These are phyloP conservation scores for Phaedon cochleariae DNA, from an alignment of 2,888 invertebrate species.

Conservation along the genomic window DNA sequence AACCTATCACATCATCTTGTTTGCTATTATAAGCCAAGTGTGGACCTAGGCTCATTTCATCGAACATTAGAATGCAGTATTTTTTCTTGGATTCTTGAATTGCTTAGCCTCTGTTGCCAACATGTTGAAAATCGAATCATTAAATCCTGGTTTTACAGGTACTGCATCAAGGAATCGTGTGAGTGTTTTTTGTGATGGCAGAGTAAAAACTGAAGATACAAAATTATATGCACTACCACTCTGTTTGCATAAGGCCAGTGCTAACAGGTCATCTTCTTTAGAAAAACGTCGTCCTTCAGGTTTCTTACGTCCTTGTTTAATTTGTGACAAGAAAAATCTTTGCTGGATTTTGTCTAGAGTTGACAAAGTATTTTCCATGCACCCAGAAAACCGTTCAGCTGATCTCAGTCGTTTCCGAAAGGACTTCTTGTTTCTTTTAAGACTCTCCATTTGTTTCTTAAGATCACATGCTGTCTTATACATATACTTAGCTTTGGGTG, in stretches of 20 bases:
- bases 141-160: constrained; percentile 32
- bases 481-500: not conserved
- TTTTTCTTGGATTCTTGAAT: constrained; percentile 20
- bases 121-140: constrained; percentile 28
- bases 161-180: constrained; percentile 35
- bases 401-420: not conserved
- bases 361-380: not conserved
- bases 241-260: constrained; percentile 36
- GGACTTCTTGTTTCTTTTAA: not conserved
- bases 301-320: no score
- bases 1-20: constrained; percentile 7
- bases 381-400: not conserved
- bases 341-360: not conserved
- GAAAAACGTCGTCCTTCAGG: no score
- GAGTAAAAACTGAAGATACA: constrained; percentile 33
- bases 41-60: constrained; percentile 37
- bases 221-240: constrained; percentile 33
- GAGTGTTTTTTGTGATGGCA: constrained; percentile 35
- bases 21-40: constrained; percentile 23
- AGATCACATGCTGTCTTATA: not conserved
- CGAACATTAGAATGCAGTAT: constrained; percentile 31
- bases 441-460: not conserved
- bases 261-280: no score
- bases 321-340: constrained; percentile 24
- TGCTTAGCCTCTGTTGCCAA: constrained; percentile 25